phyloP scores from a whole-genome alignment of 92 coral and sea anemone genomes.

The Plumapathes pennacea region DNA sequence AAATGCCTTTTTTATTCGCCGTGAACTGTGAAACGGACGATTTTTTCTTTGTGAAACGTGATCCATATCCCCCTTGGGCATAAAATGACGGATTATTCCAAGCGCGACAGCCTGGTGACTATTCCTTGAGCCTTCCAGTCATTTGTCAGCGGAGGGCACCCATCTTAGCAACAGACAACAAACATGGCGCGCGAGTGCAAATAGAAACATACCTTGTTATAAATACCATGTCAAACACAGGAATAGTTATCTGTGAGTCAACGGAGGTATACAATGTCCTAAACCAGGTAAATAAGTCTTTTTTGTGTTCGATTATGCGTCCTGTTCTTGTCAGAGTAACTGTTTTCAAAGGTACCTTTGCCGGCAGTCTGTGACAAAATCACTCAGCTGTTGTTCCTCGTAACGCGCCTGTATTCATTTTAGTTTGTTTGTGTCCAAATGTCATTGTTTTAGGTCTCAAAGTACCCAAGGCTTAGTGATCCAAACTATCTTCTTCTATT shows the following conservation, averaged over 20 bases:
- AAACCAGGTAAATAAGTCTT: slow-evolving; percentile 63
- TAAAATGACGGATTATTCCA: no score
- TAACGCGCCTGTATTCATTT: neutral
- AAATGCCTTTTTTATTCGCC: no score
- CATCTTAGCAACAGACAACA: slow-evolving; percentile 75
- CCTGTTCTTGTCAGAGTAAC: neutral
- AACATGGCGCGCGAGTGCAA: slow-evolving; percentile 12
- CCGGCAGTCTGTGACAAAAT: neutral
- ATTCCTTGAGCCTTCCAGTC: no score
- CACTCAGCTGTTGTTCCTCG: neutral
- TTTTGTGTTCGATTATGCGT: neutral
- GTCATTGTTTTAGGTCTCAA: slow-evolving; percentile 53
- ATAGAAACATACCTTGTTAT: neutral
- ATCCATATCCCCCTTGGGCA: no score
- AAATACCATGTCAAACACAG: slow-evolving; percentile 68
- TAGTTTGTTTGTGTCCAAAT: neutral
- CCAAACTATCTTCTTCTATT: slow-evolving; percentile 87
- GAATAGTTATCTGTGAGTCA: slow-evolving; percentile 70
- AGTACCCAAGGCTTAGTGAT: slow-evolving; percentile 84
- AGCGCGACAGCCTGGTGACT: no score
- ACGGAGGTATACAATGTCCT: slow-evolving; percentile 85
- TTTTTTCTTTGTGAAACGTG: no score
- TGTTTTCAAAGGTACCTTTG: neutral
- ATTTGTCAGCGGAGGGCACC: slow-evolving; percentile 47
- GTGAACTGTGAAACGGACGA: no score